Base-by-base conservation (phyloP, 2,113 vertebrate species). In the Atlantisia rogersi region DNA sequence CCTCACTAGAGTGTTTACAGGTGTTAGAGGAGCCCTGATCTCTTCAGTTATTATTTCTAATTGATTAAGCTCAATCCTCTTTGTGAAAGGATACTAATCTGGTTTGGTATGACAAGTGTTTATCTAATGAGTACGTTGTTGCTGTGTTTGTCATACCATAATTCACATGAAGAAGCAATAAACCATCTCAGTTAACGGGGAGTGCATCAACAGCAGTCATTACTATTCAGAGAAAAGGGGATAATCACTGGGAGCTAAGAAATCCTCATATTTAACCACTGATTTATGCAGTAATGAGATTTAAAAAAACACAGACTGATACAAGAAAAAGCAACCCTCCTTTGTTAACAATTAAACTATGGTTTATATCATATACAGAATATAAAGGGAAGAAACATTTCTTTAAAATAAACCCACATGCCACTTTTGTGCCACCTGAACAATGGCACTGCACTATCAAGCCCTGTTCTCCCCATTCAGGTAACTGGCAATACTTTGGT, bases 21-120 rank as follows among this genome's bases (percentile, higher is more conserved):
- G 79, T 85, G 59, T 58, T 75, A 32, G 17, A 75, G 28, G 55
- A 85, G 19, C 46, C 71, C 24, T 62, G 35, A 62, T 82, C 37
- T 74, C 35, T 67, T 85, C 59, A 50, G 55, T 69, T 94, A 62
- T 90, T 90, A 55, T 90, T 94, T 95, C 40, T 82, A 87, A 68
- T 35, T 82, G 70, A 85, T 91, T 87, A 87, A 79, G 12, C 48
- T 64, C 5, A 5, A 16, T 77, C 40, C 25, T 56, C 13, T 88
- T 84, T 85, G 40, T 3, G 4, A 58, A 59, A 77, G 42, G 63
- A 40, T 62, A 5, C 62, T 79, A 25, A 53, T 85, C 50, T 58
- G 32, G 4, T 84, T 80, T 91, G 64, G 65, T 42, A 59, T 95
- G 74, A 76, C 58, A 70, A n/a, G 67, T 70, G n/a, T 82, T 91